Percentiles rank a stretch among this genome's conserved stretches.
Conservation (phyloP, 2,888 invertebrate genomes). For the Ametastegia equiseti region DNA sequence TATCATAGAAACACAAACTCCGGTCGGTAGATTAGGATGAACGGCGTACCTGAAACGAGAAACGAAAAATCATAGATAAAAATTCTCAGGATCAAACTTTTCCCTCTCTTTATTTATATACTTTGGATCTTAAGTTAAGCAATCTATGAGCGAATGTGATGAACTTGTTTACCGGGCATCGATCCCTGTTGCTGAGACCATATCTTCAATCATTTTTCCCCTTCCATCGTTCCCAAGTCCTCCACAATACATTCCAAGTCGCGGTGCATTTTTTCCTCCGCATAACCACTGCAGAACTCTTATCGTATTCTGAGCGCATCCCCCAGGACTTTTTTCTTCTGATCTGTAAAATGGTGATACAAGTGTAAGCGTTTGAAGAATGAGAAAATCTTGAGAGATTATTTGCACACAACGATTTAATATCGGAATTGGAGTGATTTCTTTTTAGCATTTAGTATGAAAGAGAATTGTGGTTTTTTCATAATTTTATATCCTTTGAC, state of each 20-base stretch:
- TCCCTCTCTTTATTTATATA: too few species aligned
- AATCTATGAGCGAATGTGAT: not conserved
- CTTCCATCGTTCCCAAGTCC: conserved; percentile 71
- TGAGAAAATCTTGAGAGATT: not conserved
- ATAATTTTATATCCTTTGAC: not conserved
- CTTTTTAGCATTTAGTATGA: not conserved
- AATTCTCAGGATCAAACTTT: too few species aligned
- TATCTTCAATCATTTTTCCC: conserved; percentile 66
- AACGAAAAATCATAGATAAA: too few species aligned
- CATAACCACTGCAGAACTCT: conserved; percentile 70
- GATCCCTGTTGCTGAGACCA: conserved; percentile 69
- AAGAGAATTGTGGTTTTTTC: too few species aligned
- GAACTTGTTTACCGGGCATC: conserved; percentile 64
- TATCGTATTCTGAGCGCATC: conserved; percentile 70
- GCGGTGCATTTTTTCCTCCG: conserved; percentile 57
- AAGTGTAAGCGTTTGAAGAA: not conserved
- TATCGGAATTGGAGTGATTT: not conserved
- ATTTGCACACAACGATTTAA: not conserved
- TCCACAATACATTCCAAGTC: conserved; percentile 66
- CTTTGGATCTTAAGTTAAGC: not conserved
- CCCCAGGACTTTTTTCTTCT: conserved; percentile 64
- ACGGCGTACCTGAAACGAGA: conserved; percentile 66
- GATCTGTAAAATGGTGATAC: conserved; percentile 56
- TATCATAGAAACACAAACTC: conserved; percentile 71
- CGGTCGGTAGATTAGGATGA: conserved; percentile 69